Evolutionary conservation across 2,113 vertebrate species (phyloP), one percentile per base, ranked within the genome.

Genomic region (Tiliqua scincoides): DNA sequence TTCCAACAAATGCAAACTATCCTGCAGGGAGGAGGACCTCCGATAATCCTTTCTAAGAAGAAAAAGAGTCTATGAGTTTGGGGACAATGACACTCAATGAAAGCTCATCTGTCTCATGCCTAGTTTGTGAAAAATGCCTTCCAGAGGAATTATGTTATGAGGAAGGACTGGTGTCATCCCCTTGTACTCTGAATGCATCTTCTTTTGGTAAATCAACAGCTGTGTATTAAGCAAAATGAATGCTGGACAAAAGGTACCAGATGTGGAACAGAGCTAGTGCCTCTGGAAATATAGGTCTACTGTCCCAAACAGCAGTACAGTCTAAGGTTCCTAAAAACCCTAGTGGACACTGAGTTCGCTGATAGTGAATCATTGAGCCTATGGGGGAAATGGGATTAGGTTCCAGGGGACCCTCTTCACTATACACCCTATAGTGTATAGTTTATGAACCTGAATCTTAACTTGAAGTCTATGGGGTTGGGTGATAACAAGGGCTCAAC

Each of bases 41-140:
- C 89, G 93, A 92, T 91, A 87, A 90, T 90, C 85, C 71, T 86
- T 71, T 90, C 72, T 32, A 18, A 85, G 82, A 88, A 57, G 0
- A 76, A 40, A 88, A 87, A 84, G 79, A 2, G 82, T 92, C 89
- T 87, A n/a, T 81, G 12, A 68, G 7, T 37, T 90, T 15, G 67
- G 62, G 90, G 70, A 88, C 70, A 89, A 25, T 27, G 82, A 84
- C 67, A 82, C 3, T 32, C 65, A 73, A 67, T 35, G 78, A 75
- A 91, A 89, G 78, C 85, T 8, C 2, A 75, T 82, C 59, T 1
- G 83, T 85, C 43, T 88, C 79, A 85, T 9, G 48, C 1, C 43
- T 18, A 83, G 89, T 9, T 17, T 30, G 3, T 84, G 78, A 87
- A 90, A 94, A 91, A 18, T 80, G 48, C 83, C 65, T 62, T 30